phyloP scores from a whole-genome alignment of 2,113 vertebrate species.

The Dolichotis patagonum region DNA sequence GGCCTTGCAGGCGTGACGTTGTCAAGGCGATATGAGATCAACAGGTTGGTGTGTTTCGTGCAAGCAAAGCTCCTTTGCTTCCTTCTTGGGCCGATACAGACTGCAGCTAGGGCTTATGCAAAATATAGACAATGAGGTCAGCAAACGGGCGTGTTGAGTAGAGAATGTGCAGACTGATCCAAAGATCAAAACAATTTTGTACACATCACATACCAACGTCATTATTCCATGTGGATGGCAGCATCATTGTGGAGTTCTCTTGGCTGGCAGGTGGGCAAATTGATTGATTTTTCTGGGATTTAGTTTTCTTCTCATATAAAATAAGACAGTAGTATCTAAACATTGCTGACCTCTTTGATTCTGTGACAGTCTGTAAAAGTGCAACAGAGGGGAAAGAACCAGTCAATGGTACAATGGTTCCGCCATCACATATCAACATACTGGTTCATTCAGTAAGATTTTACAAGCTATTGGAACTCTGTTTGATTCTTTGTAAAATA shows the following conservation, averaged over 20 bases:
- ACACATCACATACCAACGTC: not conserved
- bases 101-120: not conserved
- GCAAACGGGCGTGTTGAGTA: not conserved
- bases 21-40: not conserved
- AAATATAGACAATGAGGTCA: not conserved
- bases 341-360: not conserved
- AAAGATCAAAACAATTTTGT: not conserved
- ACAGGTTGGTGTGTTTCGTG: not conserved
- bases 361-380: not conserved
- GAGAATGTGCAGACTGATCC: not conserved
- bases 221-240: accelerated
- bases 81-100: not conserved
- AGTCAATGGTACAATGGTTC: not conserved
- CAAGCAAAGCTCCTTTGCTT: not conserved
- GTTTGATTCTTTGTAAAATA: not conserved
- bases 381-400: not conserved
- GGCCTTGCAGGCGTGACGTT: not conserved
- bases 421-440: not conserved
- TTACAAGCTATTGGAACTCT: not conserved
- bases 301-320: not conserved
- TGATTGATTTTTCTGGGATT: not conserved
- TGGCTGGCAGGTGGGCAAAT: not conserved
- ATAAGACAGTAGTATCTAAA: not conserved
- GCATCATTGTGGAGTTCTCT: not conserved
- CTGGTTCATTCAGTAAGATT: not conserved